Evolutionary conservation across 2,113 vertebrate genomes (phyloP).

Genomic region (Dromiciops gliroides): DNA sequence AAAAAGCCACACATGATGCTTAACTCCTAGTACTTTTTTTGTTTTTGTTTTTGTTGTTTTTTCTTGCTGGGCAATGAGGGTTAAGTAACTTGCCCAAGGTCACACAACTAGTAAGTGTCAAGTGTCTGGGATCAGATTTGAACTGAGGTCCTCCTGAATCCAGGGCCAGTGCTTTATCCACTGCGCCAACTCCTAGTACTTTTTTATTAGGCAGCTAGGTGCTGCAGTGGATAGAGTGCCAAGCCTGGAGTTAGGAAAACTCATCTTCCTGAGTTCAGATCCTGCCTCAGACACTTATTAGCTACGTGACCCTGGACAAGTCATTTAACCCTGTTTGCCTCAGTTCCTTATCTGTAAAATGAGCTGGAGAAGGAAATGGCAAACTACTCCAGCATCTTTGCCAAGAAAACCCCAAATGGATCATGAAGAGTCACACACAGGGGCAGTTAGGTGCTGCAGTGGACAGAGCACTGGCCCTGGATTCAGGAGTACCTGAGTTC

Average conservation of each 20-base stretch:
- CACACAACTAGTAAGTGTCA: too few relatives aligned
- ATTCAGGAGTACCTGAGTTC: too few relatives aligned
- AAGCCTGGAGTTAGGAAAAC: background rate
- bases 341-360: background rate
- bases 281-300: background rate
- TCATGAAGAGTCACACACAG: too few relatives aligned
- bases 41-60: too few relatives aligned
- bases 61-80: too few relatives aligned
- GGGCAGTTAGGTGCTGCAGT: too few relatives aligned
- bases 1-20: background rate
- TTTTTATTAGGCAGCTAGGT: background rate
- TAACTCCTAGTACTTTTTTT: background rate
- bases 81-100: too few relatives aligned
- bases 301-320: background rate
- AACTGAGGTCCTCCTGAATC: too few relatives aligned
- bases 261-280: background rate
- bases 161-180: too few relatives aligned
- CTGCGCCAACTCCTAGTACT: background rate
- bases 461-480: too few relatives aligned
- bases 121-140: too few relatives aligned
- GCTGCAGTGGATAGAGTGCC: background rate
- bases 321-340: background rate
- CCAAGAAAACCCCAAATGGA: too few relatives aligned
- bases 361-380: background rate
- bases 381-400: background rate